A percentile compares a stretch with the other conserved stretches of the same genome.
Evolutionary conservation across 2,113 vertebrate species (phyloP).

Genomic region (Parotia lawesii): DNA sequence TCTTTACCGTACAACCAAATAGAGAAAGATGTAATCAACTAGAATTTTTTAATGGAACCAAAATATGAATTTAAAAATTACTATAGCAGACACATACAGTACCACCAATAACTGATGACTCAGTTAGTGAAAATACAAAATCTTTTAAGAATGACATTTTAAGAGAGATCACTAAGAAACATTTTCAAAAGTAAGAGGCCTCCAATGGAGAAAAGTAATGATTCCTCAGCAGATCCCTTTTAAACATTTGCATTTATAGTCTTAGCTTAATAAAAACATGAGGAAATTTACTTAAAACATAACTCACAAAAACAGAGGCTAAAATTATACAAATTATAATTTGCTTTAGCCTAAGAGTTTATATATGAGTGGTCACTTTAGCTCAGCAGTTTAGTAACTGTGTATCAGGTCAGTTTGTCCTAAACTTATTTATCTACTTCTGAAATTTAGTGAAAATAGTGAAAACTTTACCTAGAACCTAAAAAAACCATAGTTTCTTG

Average conservation of each 20-base stretch:
- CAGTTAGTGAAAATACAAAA: not conserved
- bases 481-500: not conserved
- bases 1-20: not conserved
- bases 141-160: not conserved
- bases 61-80: not conserved
- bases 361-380: not conserved
- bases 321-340: not conserved
- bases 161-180: not conserved
- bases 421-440: not conserved
- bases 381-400: not conserved
- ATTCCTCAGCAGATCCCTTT: not conserved
- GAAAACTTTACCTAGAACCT: not conserved
- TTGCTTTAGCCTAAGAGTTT: not conserved
- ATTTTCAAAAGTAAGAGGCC: not conserved
- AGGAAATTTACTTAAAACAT: not conserved
- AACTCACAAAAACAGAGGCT: not conserved
- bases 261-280: not conserved
- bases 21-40: not conserved
- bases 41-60: not conserved
- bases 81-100: not conserved
- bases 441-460: not conserved
- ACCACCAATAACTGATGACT: not conserved
- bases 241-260: not conserved
- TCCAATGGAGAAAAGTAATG: not conserved
- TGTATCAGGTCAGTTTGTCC: not conserved